Percentiles rank a stretch among this genome's conserved stretches.
phyloP scores from a whole-genome alignment of 2,797 vertebrate genomes.

The Antrozous pallidus region DNA sequence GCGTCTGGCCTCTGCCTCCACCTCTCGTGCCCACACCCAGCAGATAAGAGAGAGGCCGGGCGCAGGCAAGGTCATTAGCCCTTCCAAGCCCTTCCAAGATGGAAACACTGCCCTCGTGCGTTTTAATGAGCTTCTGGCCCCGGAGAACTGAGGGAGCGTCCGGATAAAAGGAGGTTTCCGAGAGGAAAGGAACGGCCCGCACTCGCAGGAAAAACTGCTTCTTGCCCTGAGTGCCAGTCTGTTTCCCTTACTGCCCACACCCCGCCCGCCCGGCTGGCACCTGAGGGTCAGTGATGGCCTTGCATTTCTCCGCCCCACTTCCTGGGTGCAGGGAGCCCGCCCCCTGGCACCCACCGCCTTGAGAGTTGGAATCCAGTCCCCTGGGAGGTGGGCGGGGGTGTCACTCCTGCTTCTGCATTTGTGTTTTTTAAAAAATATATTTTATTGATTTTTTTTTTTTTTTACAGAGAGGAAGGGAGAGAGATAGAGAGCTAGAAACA shows the following conservation, averaged over 20 bases:
- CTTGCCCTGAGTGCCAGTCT: slow-evolving; percentile 26
- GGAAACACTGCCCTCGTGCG: not conserved
- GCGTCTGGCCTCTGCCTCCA: slow-evolving; percentile 39
- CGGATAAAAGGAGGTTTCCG: slow-evolving; percentile 41
- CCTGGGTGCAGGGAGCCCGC: not conserved
- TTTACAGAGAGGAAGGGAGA: no score
- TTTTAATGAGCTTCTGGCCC: slow-evolving; percentile 50
- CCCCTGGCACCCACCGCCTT: not conserved
- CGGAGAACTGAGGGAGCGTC: slow-evolving; percentile 2
- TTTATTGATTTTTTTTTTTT: no score
- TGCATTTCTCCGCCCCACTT: not conserved
- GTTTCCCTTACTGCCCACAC: not conserved
- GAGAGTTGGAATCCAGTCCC: not conserved
- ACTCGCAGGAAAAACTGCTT: slow-evolving; percentile 24
- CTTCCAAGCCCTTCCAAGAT: slow-evolving; percentile 46
- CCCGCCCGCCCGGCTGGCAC: not conserved
- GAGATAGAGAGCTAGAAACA: no score
- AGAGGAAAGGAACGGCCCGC: slow-evolving; percentile 12
- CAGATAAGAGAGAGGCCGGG: slow-evolving; percentile 36
- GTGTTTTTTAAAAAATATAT: no score
- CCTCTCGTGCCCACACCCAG: not conserved
- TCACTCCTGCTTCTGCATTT: slow-evolving; percentile 28
- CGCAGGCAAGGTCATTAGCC: slow-evolving; percentile 54
- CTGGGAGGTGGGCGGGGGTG: not conserved
- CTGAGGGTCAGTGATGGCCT: no score